These are phyloP conservation scores for Phoxinus phoxinus DNA, from an alignment of 2,113 vertebrate genomes.

Conservation along the genomic window DNA sequence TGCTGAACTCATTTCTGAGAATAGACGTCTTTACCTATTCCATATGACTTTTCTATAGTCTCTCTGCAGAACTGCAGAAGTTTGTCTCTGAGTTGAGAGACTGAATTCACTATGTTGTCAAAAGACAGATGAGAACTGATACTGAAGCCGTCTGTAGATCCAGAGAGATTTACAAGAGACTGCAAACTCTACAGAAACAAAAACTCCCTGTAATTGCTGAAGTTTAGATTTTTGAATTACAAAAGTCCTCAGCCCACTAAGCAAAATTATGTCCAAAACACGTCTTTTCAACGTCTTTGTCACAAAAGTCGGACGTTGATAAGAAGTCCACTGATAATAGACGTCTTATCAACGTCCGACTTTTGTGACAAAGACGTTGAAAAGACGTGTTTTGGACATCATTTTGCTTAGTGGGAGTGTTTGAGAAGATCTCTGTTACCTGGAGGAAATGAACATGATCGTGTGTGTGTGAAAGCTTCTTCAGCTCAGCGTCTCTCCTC, in stretches of 20 bases:
- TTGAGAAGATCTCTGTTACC: constrained; percentile 30
- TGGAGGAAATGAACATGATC: constrained; percentile 38
- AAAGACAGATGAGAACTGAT: not conserved
- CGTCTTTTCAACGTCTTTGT: no score
- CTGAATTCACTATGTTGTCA: not conserved
- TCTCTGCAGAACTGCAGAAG: not conserved
- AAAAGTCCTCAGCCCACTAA: not conserved
- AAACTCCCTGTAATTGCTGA: not conserved
- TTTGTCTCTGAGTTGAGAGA: constrained; percentile 4
- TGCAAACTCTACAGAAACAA: not conserved
- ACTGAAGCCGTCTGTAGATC: not conserved
- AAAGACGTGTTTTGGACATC: no score
- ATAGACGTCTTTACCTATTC: no score
- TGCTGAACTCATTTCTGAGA: no score
- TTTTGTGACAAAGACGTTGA: no score
- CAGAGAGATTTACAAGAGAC: not conserved
- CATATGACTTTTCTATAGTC: not conserved
- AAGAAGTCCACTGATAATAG: no score
- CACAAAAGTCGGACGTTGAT: no score
- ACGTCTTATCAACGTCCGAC: no score
- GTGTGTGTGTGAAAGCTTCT: constrained; percentile 36
- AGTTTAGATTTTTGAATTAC: not conserved
- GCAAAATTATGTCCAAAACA: no score
- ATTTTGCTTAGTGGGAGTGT: no score
- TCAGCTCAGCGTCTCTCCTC: constrained; percentile 31